Conservation (phyloP, 2,888 invertebrate genomes). For the Agrochola lota region DNA sequence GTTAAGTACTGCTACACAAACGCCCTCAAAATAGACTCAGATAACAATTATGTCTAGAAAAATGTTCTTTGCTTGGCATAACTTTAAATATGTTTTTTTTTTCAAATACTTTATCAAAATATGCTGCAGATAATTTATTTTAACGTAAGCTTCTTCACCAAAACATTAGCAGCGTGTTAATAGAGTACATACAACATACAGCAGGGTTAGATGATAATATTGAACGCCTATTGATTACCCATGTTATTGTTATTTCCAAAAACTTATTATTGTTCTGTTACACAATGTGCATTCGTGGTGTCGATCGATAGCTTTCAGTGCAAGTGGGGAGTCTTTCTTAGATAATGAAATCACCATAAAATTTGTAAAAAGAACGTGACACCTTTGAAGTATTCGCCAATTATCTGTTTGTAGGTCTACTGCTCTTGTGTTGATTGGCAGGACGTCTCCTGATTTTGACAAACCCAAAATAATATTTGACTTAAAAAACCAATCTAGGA, state of each 20-base stretch:
- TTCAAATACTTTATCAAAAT: conserved; percentile 3
- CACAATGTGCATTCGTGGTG: conserved; percentile 50
- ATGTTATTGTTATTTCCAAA: conserved; percentile 24
- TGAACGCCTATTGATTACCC: background rate
- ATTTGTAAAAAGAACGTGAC: conserved; percentile 9
- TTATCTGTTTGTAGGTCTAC: conserved; percentile 49
- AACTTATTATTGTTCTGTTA: conserved; percentile 28
- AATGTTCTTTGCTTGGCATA: background rate
- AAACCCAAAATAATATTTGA: conserved; percentile 49
- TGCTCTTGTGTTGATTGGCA: conserved; percentile 48
- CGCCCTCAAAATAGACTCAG: background rate
- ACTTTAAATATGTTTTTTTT: background rate
- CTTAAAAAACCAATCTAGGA: background rate
- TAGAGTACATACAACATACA: conserved; percentile 30
- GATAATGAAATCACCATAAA: conserved; percentile 14
- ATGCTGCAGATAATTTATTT: conserved; percentile 12
- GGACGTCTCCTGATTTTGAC: conserved; percentile 57
- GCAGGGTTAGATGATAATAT: conserved; percentile 25
- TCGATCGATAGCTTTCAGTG: conserved; percentile 52
- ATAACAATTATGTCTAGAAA: background rate
- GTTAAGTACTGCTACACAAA: background rate
- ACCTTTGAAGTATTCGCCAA: conserved; percentile 58
- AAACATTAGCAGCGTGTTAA: conserved; percentile 36
- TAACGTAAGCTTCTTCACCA: background rate
- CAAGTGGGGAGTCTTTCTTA: conserved; percentile 29